Evolutionary conservation across 2,113 vertebrate species (phyloP), one percentile per base, ranked within the genome.

Genomic region (Origma solitaria): DNA sequence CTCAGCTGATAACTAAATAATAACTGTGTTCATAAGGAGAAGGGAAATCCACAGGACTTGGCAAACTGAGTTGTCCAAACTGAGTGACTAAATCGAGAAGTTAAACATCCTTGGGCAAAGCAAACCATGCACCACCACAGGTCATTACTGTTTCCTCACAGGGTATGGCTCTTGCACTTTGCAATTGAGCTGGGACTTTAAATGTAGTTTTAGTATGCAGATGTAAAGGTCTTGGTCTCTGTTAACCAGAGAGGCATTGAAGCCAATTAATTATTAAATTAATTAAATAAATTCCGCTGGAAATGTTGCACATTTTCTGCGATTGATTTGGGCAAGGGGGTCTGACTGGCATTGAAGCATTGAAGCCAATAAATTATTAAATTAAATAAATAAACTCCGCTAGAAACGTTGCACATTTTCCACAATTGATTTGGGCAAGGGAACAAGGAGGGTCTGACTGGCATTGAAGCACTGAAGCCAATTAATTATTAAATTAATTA

Each of bases 71-170:
- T 49, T 77, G 80, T 72, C 81, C 40, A 47, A 49, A 79, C 70
- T 88, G 86, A 81, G 62, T 62, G 84, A 95, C 93, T 85, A 84
- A 82, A 88, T 62, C 78, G 73, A 83, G 80, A 97, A 97, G 86
- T 92, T 77, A 87, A 97, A 97, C 71, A 90, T 95, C 91, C 88
- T 89, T 30, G 42, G 84, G 88, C 91, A 95, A 96, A 95, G 92
- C 68, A 96, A 93, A 96, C 68, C 75, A 5, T 31, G 31, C 53
- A 83, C 66, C 27, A 61, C 87, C 80, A 96, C 97, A 98, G 95
- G 97, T 98, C 89, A 77, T 68, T 53, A 12, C 54, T 89, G 35
- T 90, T 93, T 91, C 73, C 80, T 96, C 88, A 38, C 8, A 73
- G 68, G 86, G 68, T 71, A 93, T 85, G 47, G 51, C 90, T 91